Evolutionary conservation across 2,113 vertebrate genomes (phyloP).

Genomic region (Xyrauchen texanus): DNA sequence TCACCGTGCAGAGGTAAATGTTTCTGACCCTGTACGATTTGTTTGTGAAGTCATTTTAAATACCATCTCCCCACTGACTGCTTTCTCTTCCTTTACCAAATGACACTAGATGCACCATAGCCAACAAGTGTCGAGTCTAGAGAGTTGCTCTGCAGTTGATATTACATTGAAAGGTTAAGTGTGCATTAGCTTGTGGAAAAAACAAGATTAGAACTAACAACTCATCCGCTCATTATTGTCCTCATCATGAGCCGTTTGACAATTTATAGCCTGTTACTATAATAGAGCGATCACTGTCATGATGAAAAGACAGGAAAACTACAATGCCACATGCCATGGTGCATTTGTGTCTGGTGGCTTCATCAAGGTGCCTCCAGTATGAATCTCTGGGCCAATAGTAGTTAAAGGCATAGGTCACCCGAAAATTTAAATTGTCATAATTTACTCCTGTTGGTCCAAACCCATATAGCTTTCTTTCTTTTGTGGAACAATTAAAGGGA

Average conservation of each 20-base stretch:
- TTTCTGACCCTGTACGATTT: neutral
- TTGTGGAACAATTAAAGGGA: no score
- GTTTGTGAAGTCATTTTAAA: neutral
- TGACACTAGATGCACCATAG: neutral
- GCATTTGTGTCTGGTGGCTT: no score
- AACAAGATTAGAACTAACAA: conserved; percentile 25
- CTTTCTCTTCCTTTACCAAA: neutral
- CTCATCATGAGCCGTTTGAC: conserved; percentile 14
- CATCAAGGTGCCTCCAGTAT: no score
- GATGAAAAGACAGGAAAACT: neutral
- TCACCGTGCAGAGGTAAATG: no score
- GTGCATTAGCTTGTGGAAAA: conserved; percentile 13
- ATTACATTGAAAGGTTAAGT: conserved; percentile 48
- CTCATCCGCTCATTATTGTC: conserved; percentile 30
- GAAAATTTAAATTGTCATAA: no score
- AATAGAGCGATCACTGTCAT: neutral
- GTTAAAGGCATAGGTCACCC: no score
- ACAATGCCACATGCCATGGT: no score
- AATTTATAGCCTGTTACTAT: no score
- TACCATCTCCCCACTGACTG: conserved; percentile 1
- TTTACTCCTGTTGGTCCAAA: no score
- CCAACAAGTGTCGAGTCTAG: neutral
- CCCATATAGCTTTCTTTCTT: no score
- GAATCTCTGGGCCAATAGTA: no score
- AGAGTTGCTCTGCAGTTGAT: neutral